phyloP scores from a whole-genome alignment of 1,140 invertebrate genomes.

The Caenorhabditis brenneri region DNA sequence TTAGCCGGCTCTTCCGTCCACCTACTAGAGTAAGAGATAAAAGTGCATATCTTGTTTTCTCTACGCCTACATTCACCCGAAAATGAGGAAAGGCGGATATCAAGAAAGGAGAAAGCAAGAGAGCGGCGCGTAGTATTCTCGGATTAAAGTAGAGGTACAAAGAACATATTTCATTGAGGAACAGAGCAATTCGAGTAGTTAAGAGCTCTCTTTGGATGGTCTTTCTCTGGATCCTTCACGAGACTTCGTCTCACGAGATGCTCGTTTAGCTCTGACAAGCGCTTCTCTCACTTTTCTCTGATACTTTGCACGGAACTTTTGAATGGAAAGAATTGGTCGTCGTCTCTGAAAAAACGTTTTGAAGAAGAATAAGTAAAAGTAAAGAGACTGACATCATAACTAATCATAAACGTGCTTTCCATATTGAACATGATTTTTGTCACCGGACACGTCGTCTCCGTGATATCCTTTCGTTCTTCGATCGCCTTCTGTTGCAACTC shows the following conservation, averaged over 20 bases:
- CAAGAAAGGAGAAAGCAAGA: too few relatives aligned
- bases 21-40: too few relatives aligned
- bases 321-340: not conserved
- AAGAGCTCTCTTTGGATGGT: not conserved
- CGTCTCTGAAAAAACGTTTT: not conserved
- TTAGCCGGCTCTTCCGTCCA: too few relatives aligned
- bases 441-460: not conserved
- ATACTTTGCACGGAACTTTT: constrained; percentile 26
- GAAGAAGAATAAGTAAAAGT: not conserved
- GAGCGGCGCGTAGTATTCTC: too few relatives aligned
- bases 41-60: too few relatives aligned
- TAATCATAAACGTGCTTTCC: constrained; percentile 1
- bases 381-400: constrained; percentile 10
- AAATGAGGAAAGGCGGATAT: too few relatives aligned
- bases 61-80: too few relatives aligned
- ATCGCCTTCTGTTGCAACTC: not conserved
- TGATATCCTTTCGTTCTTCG: not conserved
- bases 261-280: not conserved
- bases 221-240: not conserved
- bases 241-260: not conserved
- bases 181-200: not conserved
- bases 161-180: too few relatives aligned
- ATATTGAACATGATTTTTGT: not conserved
- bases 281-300: not conserved
- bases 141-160: too few relatives aligned